Percentiles rank a stretch among this genome's conserved stretches.
phyloP scores from a whole-genome alignment of 2,113 vertebrate genomes.

The Strigops habroptila region DNA sequence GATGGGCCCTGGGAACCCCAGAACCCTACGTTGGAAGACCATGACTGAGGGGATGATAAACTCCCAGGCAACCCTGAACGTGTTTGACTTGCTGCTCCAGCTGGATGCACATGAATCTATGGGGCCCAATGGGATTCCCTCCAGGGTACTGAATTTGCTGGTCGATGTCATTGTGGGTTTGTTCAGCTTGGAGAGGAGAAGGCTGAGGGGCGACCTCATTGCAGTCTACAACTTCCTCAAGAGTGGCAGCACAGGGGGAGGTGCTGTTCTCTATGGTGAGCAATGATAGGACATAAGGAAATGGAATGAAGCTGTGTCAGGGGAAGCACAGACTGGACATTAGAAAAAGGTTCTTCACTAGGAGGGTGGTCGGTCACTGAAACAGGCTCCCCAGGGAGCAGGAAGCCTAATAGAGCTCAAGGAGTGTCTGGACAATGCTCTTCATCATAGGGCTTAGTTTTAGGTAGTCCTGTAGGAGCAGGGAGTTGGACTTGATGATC shows the following conservation, averaged over 20 bases:
- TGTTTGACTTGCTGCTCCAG: background rate
- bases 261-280: background rate
- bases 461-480: background rate
- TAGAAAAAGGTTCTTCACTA: background rate
- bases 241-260: background rate
- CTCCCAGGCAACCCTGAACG: background rate
- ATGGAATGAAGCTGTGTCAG: background rate
- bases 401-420: background rate
- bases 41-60: background rate
- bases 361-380: rapidly evolving
- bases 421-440: background rate
- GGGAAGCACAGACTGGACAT: background rate
- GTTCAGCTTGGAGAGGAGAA: background rate
- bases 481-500: background rate
- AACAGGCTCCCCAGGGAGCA: background rate
- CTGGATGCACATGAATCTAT: background rate
- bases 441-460: background rate
- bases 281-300: background rate
- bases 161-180: background rate
- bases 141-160: background rate
- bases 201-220: background rate
- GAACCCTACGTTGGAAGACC: background rate
- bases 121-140: background rate
- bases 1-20: background rate
- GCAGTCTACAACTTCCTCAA: background rate